Evolutionary conservation across 2,888 invertebrate genomes (phyloP).

Genomic region (Caenorhabditis panamensis): DNA sequence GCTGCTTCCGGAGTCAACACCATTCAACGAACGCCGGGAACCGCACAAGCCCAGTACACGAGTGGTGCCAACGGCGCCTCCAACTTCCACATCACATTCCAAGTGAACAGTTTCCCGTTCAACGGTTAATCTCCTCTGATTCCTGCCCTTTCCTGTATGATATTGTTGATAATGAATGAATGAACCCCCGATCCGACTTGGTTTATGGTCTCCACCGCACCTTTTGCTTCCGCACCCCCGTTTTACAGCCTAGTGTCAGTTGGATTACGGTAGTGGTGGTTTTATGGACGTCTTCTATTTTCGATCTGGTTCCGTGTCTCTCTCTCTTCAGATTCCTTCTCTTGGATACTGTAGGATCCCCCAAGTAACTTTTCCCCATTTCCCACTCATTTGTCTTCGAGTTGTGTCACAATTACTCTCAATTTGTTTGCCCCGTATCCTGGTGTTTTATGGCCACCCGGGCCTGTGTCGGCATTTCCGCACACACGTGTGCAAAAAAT

Average conservation of each 20-base stretch:
- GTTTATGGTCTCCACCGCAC: slow-evolving; percentile 24
- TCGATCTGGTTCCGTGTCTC: slow-evolving; percentile 10
- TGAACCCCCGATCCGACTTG: slow-evolving; percentile 18
- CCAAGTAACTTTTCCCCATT: neutral
- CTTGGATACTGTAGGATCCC: neutral
- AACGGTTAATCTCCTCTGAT: slow-evolving; percentile 24
- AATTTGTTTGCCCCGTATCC: slow-evolving; percentile 18
- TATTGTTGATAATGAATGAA: slow-evolving; percentile 40
- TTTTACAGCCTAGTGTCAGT: slow-evolving; percentile 27
- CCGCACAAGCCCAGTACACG: slow-evolving; percentile 50
- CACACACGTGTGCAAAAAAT: slow-evolving; percentile 16
- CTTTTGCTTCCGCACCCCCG: slow-evolving; percentile 16
- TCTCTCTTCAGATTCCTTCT: too few species aligned
- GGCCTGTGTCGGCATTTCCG: neutral
- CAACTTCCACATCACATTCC: slow-evolving; percentile 59
- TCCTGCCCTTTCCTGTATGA: slow-evolving; percentile 17
- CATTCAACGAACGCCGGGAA: slow-evolving; percentile 33
- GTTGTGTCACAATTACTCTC: neutral
- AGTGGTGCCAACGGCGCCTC: slow-evolving; percentile 27
- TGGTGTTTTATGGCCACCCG: slow-evolving; percentile 12
- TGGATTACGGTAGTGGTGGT: slow-evolving; percentile 13
- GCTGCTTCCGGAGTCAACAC: slow-evolving; percentile 4
- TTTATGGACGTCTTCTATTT: neutral
- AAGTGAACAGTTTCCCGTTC: slow-evolving; percentile 56
- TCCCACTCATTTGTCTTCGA: slow-evolving; percentile 6